Evolutionary conservation across 1,140 invertebrate genomes (phyloP).

Genomic region (Papilio dardanus): DNA sequence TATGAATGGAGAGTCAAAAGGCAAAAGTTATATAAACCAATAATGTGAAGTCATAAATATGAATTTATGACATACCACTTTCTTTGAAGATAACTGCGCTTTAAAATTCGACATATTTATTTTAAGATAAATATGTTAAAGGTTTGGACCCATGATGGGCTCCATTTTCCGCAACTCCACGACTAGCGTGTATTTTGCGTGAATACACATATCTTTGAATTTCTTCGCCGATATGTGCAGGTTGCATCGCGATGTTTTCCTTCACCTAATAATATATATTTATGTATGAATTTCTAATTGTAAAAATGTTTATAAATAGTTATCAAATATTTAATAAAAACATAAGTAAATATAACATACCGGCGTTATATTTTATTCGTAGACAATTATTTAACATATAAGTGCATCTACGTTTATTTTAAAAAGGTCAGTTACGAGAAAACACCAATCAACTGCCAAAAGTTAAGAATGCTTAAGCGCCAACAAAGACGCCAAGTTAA

Average conservation of each 20-base stretch:
- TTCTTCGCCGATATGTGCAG: too few relatives aligned
- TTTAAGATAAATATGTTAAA: too few relatives aligned
- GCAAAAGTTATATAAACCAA: background rate
- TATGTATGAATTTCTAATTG: too few relatives aligned
- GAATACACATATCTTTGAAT: too few relatives aligned
- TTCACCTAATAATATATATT: too few relatives aligned
- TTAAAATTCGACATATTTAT: background rate
- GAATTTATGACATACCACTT: background rate
- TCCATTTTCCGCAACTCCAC: too few relatives aligned
- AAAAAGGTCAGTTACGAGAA: background rate
- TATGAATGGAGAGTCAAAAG: constrained; percentile 5
- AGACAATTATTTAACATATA: background rate
- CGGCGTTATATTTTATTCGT: background rate
- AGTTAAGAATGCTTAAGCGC: background rate
- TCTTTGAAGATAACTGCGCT: background rate
- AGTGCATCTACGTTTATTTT: too few relatives aligned
- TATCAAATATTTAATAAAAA: background rate
- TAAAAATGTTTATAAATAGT: too few relatives aligned
- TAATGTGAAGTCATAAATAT: background rate
- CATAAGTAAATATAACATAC: background rate
- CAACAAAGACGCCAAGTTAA: background rate
- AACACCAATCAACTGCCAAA: background rate
- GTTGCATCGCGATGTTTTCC: too few relatives aligned
- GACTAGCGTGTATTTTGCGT: too few relatives aligned
- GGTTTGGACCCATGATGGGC: too few relatives aligned